phyloP scores from a whole-genome alignment of 2,888 invertebrate species.

The Eristalinus sepulchralis region DNA sequence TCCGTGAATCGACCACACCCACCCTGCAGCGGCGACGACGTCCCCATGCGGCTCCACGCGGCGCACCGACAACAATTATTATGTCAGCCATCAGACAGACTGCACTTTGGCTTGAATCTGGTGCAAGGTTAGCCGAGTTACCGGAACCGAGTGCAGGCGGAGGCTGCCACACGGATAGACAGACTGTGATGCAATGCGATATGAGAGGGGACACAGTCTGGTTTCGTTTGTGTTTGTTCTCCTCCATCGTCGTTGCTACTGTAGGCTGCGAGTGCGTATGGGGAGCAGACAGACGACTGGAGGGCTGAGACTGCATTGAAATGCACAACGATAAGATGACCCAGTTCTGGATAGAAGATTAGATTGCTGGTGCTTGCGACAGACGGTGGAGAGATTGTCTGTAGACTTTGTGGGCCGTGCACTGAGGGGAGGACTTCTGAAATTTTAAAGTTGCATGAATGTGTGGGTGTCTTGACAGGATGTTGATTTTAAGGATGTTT shows the following conservation, averaged over 20 bases:
- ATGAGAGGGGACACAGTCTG: slow-evolving; percentile 44
- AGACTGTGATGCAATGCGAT: slow-evolving; percentile 54
- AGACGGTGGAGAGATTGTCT: not conserved
- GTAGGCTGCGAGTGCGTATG: not conserved
- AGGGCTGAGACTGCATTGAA: not conserved
- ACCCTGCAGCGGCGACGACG: not conserved
- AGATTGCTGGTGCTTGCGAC: not conserved
- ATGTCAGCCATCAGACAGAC: slow-evolving; percentile 45
- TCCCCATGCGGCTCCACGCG: not conserved
- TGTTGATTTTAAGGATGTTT: no score
- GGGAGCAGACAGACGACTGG: no score
- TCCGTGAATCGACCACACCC: slow-evolving; percentile 66
- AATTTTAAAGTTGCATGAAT: not conserved
- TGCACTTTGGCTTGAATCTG: slow-evolving; percentile 33
- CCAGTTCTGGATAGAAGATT: not conserved
- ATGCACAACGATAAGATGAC: not conserved
- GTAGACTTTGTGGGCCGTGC: not conserved
- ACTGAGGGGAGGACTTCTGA: not conserved
- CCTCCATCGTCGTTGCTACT: not conserved
- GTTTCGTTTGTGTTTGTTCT: not conserved
- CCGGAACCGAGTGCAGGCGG: slow-evolving; percentile 43
- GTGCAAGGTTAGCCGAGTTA: slow-evolving; percentile 62
- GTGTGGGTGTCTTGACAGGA: no score
- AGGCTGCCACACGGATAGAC: not conserved
- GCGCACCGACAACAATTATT: slow-evolving; percentile 20